Percentiles rank a stretch among this genome's conserved stretches.
These are phyloP conservation scores for Aradus depressus DNA, from an alignment of 2,888 invertebrate genomes.

Conservation along the genomic window DNA sequence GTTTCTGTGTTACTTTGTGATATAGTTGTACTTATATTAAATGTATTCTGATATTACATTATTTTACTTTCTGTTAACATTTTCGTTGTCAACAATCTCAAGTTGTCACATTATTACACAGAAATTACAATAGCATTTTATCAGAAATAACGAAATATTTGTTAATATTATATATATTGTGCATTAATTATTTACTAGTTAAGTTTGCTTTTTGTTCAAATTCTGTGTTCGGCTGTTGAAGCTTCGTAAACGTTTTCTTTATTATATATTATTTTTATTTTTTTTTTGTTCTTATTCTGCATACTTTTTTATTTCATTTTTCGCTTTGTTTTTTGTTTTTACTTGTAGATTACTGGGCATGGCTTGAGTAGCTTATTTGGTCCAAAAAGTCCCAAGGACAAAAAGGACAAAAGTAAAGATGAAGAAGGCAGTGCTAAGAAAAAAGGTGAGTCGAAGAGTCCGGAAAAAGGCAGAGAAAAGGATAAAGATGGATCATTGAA, in stretches of 20 bases:
- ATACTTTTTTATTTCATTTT: not conserved
- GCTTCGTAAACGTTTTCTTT: not conserved
- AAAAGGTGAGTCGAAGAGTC: conserved; percentile 32
- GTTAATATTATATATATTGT: not conserved
- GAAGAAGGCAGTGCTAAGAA: conserved; percentile 34
- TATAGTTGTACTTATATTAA: too few species aligned
- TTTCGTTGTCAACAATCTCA: too few species aligned
- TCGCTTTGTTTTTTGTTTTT: not conserved
- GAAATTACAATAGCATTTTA: not conserved
- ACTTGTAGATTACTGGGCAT: conserved; percentile 3
- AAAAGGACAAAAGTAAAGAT: conserved; percentile 37
- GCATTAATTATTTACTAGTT: not conserved
- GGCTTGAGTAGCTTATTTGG: conserved; percentile 8
- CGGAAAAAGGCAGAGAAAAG: conserved; percentile 21
- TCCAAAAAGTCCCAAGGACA: conserved; percentile 32
- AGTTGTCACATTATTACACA: too few species aligned
- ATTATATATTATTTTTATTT: not conserved
- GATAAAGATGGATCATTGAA: conserved; percentile 28
- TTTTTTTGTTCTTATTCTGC: not conserved
- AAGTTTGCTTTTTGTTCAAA: not conserved
- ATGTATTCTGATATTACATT: too few species aligned
- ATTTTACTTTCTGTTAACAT: too few species aligned
- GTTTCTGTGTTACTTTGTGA: too few species aligned
- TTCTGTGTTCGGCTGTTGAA: not conserved
- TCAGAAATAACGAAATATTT: not conserved